phyloP scores from a whole-genome alignment of 2,797 vertebrate species.

The Vireo griseus region DNA sequence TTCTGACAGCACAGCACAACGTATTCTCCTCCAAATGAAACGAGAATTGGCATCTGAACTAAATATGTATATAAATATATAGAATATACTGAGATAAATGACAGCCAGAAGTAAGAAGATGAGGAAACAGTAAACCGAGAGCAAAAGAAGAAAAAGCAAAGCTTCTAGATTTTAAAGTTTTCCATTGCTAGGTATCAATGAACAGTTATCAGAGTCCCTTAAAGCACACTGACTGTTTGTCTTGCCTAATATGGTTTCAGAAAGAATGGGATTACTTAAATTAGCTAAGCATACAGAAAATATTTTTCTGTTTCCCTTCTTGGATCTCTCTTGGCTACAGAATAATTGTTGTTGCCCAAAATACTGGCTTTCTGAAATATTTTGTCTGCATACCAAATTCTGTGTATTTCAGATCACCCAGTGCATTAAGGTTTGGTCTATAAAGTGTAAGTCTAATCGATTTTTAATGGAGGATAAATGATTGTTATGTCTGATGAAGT shows the following conservation, averaged over 20 bases:
- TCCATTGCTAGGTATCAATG: background rate
- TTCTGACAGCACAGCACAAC: fast-evolving
- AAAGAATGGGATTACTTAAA: background rate
- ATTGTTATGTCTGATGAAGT: background rate
- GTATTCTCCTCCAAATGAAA: background rate
- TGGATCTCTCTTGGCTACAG: background rate
- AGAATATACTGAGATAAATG: background rate
- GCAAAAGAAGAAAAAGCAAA: background rate
- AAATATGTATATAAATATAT: fast-evolving
- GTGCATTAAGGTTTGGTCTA: background rate
- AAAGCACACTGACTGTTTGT: background rate
- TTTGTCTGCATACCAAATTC: background rate
- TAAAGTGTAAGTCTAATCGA: background rate
- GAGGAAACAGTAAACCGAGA: background rate
- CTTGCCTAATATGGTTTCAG: background rate
- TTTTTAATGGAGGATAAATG: background rate
- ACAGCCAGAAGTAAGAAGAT: background rate
- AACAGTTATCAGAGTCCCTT: background rate
- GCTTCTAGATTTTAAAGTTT: background rate
- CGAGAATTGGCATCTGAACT: background rate
- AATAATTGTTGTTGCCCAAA: background rate
- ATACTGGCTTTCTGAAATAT: background rate
- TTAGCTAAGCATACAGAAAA: background rate
- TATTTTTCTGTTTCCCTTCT: background rate
- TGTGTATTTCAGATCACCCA: background rate